phyloP scores from a whole-genome alignment of 2,888 invertebrate species.

The Mechanitis mazaeus region DNA sequence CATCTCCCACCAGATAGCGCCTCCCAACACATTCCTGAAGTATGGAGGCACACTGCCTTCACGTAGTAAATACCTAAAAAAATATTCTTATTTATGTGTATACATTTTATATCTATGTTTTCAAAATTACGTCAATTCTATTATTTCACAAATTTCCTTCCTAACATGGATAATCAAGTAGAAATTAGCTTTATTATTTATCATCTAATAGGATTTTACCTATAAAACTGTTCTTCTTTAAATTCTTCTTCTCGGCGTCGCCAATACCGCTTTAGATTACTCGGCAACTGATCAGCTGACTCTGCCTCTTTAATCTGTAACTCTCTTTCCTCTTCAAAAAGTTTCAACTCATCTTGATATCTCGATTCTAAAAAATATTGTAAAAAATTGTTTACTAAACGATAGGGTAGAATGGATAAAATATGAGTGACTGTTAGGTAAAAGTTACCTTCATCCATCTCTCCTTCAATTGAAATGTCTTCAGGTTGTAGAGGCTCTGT shows the following conservation, averaged over 20 bases:
- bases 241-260: conserved; percentile 53
- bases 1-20: conserved; percentile 67
- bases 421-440: not conserved
- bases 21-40: conserved; percentile 64
- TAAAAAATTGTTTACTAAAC: too few species aligned
- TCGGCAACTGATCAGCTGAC: conserved; percentile 41
- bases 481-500: conserved; percentile 39
- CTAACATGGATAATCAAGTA: too few species aligned
- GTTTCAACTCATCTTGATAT: conserved; percentile 27
- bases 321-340: conserved; percentile 39
- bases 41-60: conserved; percentile 63
- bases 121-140: too few species aligned
- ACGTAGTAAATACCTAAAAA: conserved; percentile 46
- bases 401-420: too few species aligned
- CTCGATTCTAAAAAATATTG: conserved; percentile 5
- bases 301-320: conserved; percentile 40
- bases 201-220: conserved; percentile 25
- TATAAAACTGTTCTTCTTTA: conserved; percentile 60
- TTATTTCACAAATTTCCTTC: too few species aligned
- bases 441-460: conserved; percentile 45
- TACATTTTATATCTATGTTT: too few species aligned
- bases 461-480: conserved; percentile 39
- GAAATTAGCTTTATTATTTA: too few species aligned
- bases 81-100: not conserved
- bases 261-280: conserved; percentile 54